Conservation (phyloP, 2,888 invertebrate species). For the Biston betularia region DNA sequence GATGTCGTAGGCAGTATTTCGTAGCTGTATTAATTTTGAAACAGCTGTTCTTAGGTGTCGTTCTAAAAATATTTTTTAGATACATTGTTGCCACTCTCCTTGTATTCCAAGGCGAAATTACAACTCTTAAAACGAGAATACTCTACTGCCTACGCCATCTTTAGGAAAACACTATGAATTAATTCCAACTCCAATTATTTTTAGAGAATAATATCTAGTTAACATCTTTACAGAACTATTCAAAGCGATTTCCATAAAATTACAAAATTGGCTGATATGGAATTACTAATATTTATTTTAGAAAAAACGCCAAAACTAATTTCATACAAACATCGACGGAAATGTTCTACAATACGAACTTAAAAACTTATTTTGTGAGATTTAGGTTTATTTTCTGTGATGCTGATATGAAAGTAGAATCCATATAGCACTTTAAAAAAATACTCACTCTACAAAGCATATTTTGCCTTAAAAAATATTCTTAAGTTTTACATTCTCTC, state of each 20-base stretch:
- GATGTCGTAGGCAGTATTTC: too few relatives aligned
- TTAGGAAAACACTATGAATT: too few relatives aligned
- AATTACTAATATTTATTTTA: constrained; percentile 14
- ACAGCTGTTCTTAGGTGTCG: too few relatives aligned
- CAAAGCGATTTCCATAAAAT: constrained; percentile 21
- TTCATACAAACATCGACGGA: not conserved
- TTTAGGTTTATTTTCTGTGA: not conserved
- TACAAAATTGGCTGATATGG: constrained; percentile 28
- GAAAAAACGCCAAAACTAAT: constrained; percentile 4
- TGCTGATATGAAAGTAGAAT: constrained; percentile 25
- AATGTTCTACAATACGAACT: constrained; percentile 2
- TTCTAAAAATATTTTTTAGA: too few relatives aligned
- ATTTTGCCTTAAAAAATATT: not conserved
- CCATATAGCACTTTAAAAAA: not conserved
- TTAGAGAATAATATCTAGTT: too few relatives aligned
- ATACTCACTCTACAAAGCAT: not conserved
- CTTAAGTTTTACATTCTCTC: constrained; percentile 3
- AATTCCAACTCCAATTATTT: too few relatives aligned
- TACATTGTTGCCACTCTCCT: too few relatives aligned
- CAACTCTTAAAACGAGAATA: too few relatives aligned
- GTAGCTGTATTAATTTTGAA: too few relatives aligned
- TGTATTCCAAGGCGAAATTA: too few relatives aligned
- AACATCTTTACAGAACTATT: not conserved
- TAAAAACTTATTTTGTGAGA: constrained; percentile 3
- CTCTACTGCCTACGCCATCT: too few relatives aligned